Conservation (phyloP, 2,113 vertebrate species). For the Nesoenas mayeri region DNA sequence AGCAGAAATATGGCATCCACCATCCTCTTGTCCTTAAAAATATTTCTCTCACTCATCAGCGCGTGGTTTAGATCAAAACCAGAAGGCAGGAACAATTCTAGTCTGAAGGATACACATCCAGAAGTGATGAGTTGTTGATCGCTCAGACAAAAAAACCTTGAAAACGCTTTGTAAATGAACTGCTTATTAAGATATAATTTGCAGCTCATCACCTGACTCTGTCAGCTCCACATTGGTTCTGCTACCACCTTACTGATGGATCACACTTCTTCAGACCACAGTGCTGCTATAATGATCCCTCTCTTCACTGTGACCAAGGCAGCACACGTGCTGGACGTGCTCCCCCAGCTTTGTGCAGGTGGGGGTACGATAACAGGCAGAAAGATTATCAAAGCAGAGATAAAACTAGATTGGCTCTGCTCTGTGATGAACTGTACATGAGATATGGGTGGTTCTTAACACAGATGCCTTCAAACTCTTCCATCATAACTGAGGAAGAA, state of each 20-base stretch:
- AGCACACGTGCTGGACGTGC: fast-evolving
- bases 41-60: slow-evolving; percentile 28
- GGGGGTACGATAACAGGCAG: too few relatives aligned
- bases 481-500: neutral
- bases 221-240: neutral
- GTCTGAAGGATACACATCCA: neutral
- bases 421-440: neutral
- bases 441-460: neutral
- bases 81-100: slow-evolving; percentile 45
- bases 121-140: slow-evolving; percentile 12
- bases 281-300: neutral
- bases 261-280: neutral
- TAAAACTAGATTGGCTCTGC: neutral
- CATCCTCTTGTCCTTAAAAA: slow-evolving; percentile 57
- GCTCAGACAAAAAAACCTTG: neutral
- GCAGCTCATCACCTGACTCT: neutral
- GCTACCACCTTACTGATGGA: neutral
- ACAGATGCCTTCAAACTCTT: neutral
- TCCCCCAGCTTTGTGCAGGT: neutral
- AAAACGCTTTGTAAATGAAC: neutral
- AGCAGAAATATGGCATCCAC: slow-evolving; percentile 47
- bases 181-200: slow-evolving; percentile 5
- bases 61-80: slow-evolving; percentile 57
- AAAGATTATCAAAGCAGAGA: neutral
- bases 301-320: neutral